Conservation (phyloP, 2,113 vertebrate genomes). For the Andinoacara biseriatus region DNA sequence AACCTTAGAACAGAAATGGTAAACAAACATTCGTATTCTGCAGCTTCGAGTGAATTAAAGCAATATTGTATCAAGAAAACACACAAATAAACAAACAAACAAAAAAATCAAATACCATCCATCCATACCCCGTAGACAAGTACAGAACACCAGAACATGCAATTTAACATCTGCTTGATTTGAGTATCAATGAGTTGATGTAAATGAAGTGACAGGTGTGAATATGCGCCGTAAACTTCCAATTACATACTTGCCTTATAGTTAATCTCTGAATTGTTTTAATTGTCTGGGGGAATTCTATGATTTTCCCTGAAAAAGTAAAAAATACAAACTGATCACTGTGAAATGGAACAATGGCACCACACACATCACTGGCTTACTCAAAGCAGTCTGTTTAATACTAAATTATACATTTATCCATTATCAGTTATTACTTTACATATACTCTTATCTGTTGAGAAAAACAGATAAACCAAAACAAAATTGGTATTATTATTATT, state of each 20-base stretch:
- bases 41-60: slow-evolving; percentile 3
- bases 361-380: background rate
- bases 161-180: background rate
- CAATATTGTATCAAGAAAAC: background rate
- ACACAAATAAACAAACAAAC: too few relatives aligned
- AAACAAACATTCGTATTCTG: slow-evolving; percentile 32
- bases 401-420: background rate
- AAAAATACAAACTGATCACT: background rate
- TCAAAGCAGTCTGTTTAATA: background rate
- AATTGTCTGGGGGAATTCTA: background rate
- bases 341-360: background rate
- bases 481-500: too few relatives aligned
- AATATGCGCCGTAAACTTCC: too few relatives aligned
- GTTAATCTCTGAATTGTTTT: background rate
- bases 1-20: slow-evolving; percentile 36
- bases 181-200: background rate
- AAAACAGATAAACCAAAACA: too few relatives aligned
- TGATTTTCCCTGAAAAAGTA: background rate
- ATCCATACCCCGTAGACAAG: background rate
- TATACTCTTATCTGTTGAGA: too few relatives aligned
- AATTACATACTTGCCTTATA: too few relatives aligned
- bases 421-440: too few relatives aligned
- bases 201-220: rapidly evolving
- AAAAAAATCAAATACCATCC: background rate
- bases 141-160: background rate